A percentile compares a stretch with the other conserved stretches of the same genome.
Conservation (phyloP, 2,797 vertebrate genomes). For the Limnodromus scolopaceus region DNA sequence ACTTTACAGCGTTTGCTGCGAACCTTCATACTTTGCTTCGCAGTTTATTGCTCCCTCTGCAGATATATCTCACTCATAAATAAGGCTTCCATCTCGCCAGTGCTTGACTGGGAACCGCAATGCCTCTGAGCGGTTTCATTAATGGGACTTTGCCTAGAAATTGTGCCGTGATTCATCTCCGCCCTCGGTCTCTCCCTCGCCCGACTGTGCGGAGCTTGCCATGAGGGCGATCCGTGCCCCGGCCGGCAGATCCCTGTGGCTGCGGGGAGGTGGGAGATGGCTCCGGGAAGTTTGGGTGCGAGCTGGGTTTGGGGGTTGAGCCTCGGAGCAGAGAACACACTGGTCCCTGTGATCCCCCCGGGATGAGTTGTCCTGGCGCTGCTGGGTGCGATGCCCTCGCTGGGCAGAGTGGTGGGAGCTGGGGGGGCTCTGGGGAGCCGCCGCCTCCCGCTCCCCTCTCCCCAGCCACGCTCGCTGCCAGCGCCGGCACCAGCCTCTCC, state of each 20-base stretch:
- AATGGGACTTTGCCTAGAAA: background rate
- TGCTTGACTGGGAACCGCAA: background rate
- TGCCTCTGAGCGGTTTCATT: background rate
- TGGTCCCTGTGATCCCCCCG: no score
- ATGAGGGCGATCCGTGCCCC: fast-evolving
- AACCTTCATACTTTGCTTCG: constrained; percentile 73
- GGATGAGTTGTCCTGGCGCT: no score
- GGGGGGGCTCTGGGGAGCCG: background rate
- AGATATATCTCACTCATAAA: constrained; percentile 71
- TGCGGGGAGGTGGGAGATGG: background rate
- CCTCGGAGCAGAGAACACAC: background rate
- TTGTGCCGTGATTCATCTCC: background rate
- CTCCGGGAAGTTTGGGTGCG: background rate
- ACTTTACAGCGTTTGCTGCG: constrained; percentile 73
- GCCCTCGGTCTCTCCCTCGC: background rate
- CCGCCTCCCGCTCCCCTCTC: fast-evolving
- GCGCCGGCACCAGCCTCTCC: background rate
- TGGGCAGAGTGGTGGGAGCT: no score
- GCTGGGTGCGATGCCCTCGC: no score
- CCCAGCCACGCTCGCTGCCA: background rate
- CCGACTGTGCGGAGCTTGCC: fast-evolving
- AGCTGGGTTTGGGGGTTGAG: background rate
- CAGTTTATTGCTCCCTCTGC: constrained; percentile 75
- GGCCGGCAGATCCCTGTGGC: background rate
- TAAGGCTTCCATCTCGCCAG: constrained; percentile 57